These are phyloP conservation scores for Coendou prehensilis DNA, from an alignment of 2,797 vertebrate species.

Conservation along the genomic window DNA sequence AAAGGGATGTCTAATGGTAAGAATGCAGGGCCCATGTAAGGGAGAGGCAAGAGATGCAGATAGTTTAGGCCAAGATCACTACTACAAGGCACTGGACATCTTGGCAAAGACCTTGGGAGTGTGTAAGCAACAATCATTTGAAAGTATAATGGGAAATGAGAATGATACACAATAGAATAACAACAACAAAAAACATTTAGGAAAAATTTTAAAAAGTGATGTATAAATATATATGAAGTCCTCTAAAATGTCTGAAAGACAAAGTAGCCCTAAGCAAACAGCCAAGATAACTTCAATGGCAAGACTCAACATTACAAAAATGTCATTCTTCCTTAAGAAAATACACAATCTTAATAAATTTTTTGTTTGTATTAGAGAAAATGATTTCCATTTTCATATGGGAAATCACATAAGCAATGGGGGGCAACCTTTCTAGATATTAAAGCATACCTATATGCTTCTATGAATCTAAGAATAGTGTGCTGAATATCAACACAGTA, in stretches of 20 bases:
- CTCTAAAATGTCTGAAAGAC: constrained; percentile 3
- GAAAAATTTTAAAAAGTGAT: background rate
- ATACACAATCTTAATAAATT: background rate
- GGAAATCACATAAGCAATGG: background rate
- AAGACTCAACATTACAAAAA: background rate
- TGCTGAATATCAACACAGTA: background rate
- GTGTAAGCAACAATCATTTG: background rate
- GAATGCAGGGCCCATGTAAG: background rate
- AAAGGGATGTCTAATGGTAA: background rate
- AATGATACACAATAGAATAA: background rate
- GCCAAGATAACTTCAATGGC: background rate
- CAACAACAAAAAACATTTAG: background rate
- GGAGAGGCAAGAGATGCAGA: background rate
- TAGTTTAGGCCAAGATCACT: background rate
- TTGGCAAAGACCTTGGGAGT: background rate
- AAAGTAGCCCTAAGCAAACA: background rate
- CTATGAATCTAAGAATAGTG: background rate
- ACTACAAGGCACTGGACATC: background rate
- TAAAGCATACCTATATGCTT: background rate
- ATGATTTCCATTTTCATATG: background rate
- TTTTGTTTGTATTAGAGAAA: background rate
- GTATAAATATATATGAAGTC: background rate
- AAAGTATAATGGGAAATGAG: background rate
- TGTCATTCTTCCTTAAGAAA: background rate
- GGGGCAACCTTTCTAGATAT: background rate